Percentiles rank a stretch among this genome's conserved stretches.
These are phyloP conservation scores for Apogon hyalosoma DNA, from an alignment of 2,797 vertebrate species.

Conservation along the genomic window DNA sequence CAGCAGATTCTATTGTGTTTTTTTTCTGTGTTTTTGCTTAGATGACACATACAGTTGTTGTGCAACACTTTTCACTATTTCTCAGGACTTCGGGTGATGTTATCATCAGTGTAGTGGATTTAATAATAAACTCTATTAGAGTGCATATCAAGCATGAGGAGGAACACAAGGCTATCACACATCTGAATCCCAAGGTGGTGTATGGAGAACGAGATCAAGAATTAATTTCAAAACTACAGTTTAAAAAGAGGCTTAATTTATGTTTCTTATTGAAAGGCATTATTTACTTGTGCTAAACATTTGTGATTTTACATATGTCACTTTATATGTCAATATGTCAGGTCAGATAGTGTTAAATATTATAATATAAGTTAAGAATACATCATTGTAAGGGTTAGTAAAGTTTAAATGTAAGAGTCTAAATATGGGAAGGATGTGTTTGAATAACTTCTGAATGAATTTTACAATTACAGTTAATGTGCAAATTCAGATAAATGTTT, in stretches of 20 bases:
- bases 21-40: background rate
- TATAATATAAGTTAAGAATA: too few species aligned
- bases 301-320: background rate
- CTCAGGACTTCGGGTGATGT: constrained; percentile 10
- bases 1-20: background rate
- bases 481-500: too few species aligned
- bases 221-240: constrained; percentile 3
- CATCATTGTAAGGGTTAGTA: too few species aligned
- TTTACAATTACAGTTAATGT: too few species aligned
- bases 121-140: constrained; percentile 21
- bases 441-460: too few species aligned
- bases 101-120: background rate
- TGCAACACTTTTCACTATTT: constrained; percentile 13
- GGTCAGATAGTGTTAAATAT: too few species aligned
- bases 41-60: background rate
- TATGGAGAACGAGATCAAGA: background rate
- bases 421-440: too few species aligned
- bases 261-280: background rate
- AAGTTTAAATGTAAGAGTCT: too few species aligned
- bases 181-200: background rate
- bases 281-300: background rate
- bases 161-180: background rate
- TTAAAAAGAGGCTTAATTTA: background rate
- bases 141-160: background rate
- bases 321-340: too few species aligned